A percentile compares a stretch with the other conserved stretches of the same genome.
Conservation (phyloP, 2,113 vertebrate genomes). For the Hipposideros armiger region DNA sequence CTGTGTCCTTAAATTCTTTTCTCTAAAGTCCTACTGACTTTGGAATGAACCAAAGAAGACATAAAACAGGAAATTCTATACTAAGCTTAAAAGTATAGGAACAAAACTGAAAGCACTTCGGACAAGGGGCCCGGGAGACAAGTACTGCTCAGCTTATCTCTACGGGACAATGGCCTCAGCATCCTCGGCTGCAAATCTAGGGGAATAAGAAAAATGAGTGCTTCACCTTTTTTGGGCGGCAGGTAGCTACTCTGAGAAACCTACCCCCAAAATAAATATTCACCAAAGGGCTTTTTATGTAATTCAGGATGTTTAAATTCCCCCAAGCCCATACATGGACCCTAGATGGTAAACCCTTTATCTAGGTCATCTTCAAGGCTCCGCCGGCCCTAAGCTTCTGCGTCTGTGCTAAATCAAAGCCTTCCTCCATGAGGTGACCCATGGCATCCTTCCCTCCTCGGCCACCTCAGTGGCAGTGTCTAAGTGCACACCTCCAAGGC, state of each 20-base stretch:
- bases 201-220: neutral
- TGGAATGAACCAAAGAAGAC: neutral
- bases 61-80: neutral
- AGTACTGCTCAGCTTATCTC: neutral
- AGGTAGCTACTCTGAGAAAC: neutral
- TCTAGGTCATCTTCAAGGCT: neutral
- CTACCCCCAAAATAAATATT: neutral
- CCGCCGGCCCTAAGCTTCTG: neutral
- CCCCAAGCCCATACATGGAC: neutral
- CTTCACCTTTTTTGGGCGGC: neutral
- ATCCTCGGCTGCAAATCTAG: neutral
- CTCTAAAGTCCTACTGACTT: neutral
- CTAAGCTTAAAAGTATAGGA: neutral
- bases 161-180: rapidly evolving
- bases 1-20: neutral
- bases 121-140: neutral
- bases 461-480: rapidly evolving
- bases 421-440: neutral
- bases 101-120: neutral
- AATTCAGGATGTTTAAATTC: neutral
- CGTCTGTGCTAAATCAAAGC: neutral
- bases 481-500: neutral
- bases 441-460: neutral
- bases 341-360: neutral
- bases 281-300: neutral